Evolutionary conservation across 2,888 invertebrate species (phyloP), one percentile per base, ranked within the genome.

Genomic region (Agriopis aurantiaria): DNA sequence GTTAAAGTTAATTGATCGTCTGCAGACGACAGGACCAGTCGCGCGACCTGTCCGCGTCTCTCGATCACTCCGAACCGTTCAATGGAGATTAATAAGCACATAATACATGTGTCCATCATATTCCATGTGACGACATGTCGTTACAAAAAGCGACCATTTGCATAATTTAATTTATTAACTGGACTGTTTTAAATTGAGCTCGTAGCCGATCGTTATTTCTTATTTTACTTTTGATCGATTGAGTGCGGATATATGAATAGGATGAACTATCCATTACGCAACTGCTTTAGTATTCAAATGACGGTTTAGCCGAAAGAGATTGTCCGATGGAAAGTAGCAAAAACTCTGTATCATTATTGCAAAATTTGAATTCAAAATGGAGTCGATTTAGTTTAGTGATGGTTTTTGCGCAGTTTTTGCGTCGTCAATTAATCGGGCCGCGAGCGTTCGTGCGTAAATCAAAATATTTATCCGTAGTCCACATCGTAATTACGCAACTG

Each of bases 391-490:
- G 69, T 73, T 69, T 73, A 62, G 65, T 17, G 62, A 76, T 72
- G 72, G 76, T 80, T 83, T 82, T 82, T 80, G 80, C 79, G 52
- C 55, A 72, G 71, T 75, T 77, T 74, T 76, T 76, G 74, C 70
- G 69, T 61, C 65, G 61, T 61, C 68, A 62, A 69, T 71, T 73
- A 79, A 78, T 66, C 72, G 75, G 71, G 72, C 75, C 59, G 81
- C 73, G 78, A 68, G 78, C 81, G 82, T 80, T 85, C 86, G 86
- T 86, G 87, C 87, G 86, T 87, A 83, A 85, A 88, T 82, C 76
- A 82, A 83, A 84, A 81, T 82, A 82, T 84, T 75, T 79, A 76
- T 79, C 75, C 75, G 60, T 60, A 63, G 64, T 78, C 75, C 75
- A 72, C 77, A 73, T 68, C 73, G 74, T 80, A 80, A 83, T 85